These are phyloP conservation scores for Microplitis manilae DNA, from an alignment of 2,888 invertebrate species.

Conservation along the genomic window DNA sequence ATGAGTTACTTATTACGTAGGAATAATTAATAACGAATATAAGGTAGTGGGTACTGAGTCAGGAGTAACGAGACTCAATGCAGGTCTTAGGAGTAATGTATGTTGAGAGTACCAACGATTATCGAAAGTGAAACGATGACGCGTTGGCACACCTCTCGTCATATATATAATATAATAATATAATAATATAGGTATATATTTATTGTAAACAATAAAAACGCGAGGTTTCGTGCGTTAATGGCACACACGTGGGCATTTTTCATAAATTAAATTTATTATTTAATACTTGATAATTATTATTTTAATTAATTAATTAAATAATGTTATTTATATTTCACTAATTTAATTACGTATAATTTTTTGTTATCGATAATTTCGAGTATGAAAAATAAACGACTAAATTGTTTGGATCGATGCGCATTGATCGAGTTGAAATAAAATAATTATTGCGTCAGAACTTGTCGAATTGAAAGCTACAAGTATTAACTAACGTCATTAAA, in stretches of 20 bases:
- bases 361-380: not conserved
- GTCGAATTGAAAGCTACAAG: conserved; percentile 30
- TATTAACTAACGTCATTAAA: conserved; percentile 34
- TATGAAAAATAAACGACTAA: conserved; percentile 18
- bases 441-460: conserved; percentile 32
- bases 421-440: conserved; percentile 29
- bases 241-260: conserved; percentile 32
- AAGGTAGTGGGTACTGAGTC: not conserved
- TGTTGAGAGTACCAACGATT: conserved; percentile 37
- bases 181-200: not conserved
- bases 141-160: conserved; percentile 47
- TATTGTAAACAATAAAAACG: not conserved
- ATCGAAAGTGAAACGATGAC: conserved; percentile 52
- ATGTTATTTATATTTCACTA: not conserved
- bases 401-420: conserved; percentile 36
- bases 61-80: not conserved
- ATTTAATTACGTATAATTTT: conserved; percentile 7
- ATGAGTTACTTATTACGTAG: no score
- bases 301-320: conserved; percentile 8
- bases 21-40: no score
- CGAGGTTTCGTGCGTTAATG: conserved; percentile 8
- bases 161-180: conserved; percentile 32
- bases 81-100: not conserved
- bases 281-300: no score
- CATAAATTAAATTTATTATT: not conserved